These are phyloP conservation scores for Dendrolimus houi DNA, from an alignment of 2,888 invertebrate genomes.

Conservation along the genomic window DNA sequence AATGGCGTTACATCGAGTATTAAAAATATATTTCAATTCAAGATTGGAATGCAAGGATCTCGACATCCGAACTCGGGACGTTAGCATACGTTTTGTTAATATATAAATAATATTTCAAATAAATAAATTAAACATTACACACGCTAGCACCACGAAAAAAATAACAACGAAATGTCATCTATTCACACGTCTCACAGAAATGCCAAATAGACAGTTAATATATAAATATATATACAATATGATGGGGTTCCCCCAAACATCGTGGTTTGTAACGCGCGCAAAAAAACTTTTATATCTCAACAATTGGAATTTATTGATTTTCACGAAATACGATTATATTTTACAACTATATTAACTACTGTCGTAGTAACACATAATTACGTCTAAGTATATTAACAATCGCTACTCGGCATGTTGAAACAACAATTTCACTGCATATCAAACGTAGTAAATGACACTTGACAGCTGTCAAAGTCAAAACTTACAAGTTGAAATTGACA, in stretches of 20 bases:
- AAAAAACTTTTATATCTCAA: conserved; percentile 9
- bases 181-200: neutral
- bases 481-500: too few species aligned
- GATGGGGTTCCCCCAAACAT: neutral
- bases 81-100: neutral
- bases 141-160: neutral
- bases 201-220: conserved; percentile 8
- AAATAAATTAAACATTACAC: neutral
- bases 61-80: neutral
- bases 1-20: neutral
- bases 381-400: conserved; percentile 26
- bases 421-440: neutral
- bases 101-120: neutral
- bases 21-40: neutral
- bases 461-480: too few species aligned
- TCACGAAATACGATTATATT: conserved; percentile 33
- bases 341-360: conserved; percentile 41
- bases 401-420: neutral
- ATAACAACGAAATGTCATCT: neutral
- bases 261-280: neutral
- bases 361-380: conserved; percentile 28
- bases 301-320: conserved; percentile 38
- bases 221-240: neutral
- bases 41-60: neutral
- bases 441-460: too few species aligned